Base-by-base conservation (phyloP, 2,888 invertebrate species). In the Bunonema sp. region DNA sequence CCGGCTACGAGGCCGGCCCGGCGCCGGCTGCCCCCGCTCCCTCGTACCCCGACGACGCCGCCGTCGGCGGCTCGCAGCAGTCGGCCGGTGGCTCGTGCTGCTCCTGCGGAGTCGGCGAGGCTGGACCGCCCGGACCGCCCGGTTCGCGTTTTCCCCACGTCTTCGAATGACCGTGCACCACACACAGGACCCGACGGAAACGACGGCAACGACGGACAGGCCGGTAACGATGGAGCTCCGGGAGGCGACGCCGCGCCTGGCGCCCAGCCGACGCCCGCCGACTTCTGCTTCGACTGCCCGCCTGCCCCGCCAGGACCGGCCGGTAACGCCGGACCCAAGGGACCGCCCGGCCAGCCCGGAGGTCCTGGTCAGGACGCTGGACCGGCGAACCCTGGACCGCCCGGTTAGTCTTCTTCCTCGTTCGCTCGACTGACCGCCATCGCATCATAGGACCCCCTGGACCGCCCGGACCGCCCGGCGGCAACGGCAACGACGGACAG, bases 271-370 rank as follows among this genome's bases (percentile, higher is more conserved):
- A 41, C 54, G 26, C 52, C 47, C 32, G 57, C 42, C 37, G 49
- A 51, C 42, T 54, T 54, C 52, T 56, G 56, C 50, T 56, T 56
- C 50, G 57, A 57, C 40, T 58, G 58, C n/a, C n/a, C n/a, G n/a
- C n/a, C n/a, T n/a, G n/a, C n/a, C n/a, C n/a, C n/a, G n/a, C n/a
- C n/a, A 3, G 41, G 41, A 2, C 41, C 41, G 24, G 29, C 18
- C 8, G 41, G 41, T n/a, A 18, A 28, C 16, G 34, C 41, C 30
- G 41, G 41, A n/a, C 28, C 34, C 16, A 35, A 41, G 19, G 41
- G 41, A 35, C 23, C 23, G 34, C 30, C 33, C 12, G 20, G 41
- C 29, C 37, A 29, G 21, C 37, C 37, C 30, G 37, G 37, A 37
- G 19, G 30, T 19, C 4, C 37, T 30, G 37, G 37, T n/a, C n/a